Evolutionary conservation across 2,797 vertebrate genomes (phyloP).

Genomic region (Lutra lutra): DNA sequence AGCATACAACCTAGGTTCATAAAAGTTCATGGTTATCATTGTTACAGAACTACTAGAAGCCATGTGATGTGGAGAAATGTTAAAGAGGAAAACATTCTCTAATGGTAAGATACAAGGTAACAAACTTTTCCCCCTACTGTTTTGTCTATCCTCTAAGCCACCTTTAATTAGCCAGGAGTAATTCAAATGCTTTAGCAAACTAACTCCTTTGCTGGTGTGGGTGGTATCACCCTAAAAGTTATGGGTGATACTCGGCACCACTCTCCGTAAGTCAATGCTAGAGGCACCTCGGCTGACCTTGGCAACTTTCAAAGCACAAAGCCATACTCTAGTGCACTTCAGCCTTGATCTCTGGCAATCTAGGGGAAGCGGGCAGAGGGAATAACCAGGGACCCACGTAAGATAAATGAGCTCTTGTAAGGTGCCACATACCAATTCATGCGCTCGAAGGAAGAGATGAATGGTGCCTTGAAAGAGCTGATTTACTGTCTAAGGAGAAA

Average conservation of each 20-base stretch:
- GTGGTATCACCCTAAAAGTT: slow-evolving; percentile 68
- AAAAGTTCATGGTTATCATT: not conserved
- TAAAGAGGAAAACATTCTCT: not conserved
- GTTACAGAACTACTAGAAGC: not conserved
- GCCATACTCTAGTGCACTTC: not conserved
- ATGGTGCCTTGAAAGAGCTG: slow-evolving; percentile 73
- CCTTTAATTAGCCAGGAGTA: slow-evolving; percentile 78
- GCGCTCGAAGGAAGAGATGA: slow-evolving; percentile 71
- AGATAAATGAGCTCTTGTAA: slow-evolving; percentile 78
- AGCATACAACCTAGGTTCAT: not conserved
- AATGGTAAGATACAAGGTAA: not conserved
- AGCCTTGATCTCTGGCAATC: slow-evolving; percentile 50
- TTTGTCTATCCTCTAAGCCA: not conserved
- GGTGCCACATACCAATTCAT: slow-evolving; percentile 71
- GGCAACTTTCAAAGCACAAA: slow-evolving; percentile 80
- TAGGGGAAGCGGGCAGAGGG: slow-evolving; percentile 64
- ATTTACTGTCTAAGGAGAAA: slow-evolving; percentile 77
- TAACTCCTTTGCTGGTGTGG: slow-evolving; percentile 59
- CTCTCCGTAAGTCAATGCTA: slow-evolving; percentile 57
- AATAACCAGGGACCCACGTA: slow-evolving; percentile 62
- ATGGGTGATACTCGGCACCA: not conserved
- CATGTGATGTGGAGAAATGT: not conserved
- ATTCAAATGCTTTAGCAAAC: slow-evolving; percentile 71
- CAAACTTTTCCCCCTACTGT: not conserved
- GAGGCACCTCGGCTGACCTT: slow-evolving; percentile 83